Evolutionary conservation across 2,888 invertebrate species (phyloP).

Genomic region (Brenthis hecate): DNA sequence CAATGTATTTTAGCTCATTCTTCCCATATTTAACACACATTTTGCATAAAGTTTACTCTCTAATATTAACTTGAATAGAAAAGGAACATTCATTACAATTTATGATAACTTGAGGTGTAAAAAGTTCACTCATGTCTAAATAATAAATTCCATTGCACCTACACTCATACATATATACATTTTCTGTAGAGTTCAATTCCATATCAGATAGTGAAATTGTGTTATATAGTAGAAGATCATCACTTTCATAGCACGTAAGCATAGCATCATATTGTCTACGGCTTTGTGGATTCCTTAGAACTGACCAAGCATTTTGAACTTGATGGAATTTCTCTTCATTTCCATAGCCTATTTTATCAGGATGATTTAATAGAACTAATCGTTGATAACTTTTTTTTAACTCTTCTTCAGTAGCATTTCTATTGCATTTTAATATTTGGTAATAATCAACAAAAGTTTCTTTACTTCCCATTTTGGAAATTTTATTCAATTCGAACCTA

Average conservation of each 20-base stretch:
- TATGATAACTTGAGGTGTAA: slow-evolving; percentile 70
- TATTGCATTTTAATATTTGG: slow-evolving; percentile 78
- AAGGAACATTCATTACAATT: slow-evolving; percentile 90
- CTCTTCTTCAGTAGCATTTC: slow-evolving; percentile 79
- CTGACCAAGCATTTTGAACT: slow-evolving; percentile 88
- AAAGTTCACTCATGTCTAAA: slow-evolving; percentile 54
- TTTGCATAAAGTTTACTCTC: slow-evolving; percentile 5
- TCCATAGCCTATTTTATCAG: slow-evolving; percentile 77
- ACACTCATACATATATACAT: slow-evolving; percentile 81
- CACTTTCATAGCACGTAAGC: slow-evolving; percentile 81
- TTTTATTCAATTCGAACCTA: background rate
- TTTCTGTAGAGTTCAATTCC: slow-evolving; percentile 57
- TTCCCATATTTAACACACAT: too few relatives aligned
- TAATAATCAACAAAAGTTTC: slow-evolving; percentile 72
- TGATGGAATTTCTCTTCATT: slow-evolving; percentile 55
- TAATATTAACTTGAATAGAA: slow-evolving; percentile 80
- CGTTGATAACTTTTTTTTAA: slow-evolving; percentile 84
- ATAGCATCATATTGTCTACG: slow-evolving; percentile 86
- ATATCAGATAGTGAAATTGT: slow-evolving; percentile 79
- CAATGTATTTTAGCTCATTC: too few relatives aligned
- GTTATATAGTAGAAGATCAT: slow-evolving; percentile 83
- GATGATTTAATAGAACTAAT: slow-evolving; percentile 81
- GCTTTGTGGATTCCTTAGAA: slow-evolving; percentile 82
- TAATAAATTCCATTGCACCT: slow-evolving; percentile 86
- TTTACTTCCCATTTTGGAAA: slow-evolving; percentile 20